Base-by-base conservation (phyloP, 2,113 vertebrate genomes). In the Oryzias melastigma region DNA sequence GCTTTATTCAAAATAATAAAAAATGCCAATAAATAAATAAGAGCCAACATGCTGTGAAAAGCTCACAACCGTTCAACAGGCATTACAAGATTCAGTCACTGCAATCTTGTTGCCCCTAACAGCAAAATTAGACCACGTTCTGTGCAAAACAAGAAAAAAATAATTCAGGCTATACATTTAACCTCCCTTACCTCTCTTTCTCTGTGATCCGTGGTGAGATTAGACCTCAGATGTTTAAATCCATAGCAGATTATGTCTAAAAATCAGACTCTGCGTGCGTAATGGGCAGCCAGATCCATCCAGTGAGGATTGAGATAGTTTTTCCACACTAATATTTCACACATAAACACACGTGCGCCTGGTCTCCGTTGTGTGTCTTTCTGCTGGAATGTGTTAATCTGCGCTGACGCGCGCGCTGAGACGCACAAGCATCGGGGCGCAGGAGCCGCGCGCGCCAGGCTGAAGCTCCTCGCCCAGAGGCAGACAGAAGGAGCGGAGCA, bases 311-410 rank as follows among this genome's bases (percentile, higher is more conserved):
- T 35, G 35, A 35, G 35, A 29, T 35, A 12, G 54, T 58, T 55
- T 53, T 50, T 10, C 14, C 15, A 16, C 17, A 62, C 43, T 29
- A 18, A 41, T 20, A 43, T 59, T 27, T 46, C 56, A 18, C 45
- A 50, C 45, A 44, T 41, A 19, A 41, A 42, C 51, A 20, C 19
- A 16, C 19, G 19, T 5, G 43, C 43, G 15, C 15, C 16, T 16
- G 14, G 19, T 29, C 27, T 24, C 29, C 18, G 3, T 52, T 20
- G 16, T 25, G 2, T 16, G 40, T 43, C 22, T 42, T 58, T 58
- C 68, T 75, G 62, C 68, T 52, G 74, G 59, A 83, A 78, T 75
- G 73, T 65, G 62, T 52, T 56, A 53, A 35, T 15, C 55, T 66
- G 60, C 25, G 24, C 43, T 2, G 3, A 25, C 25, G 12, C 62